A percentile compares a stretch with the other conserved stretches of the same genome.
Evolutionary conservation across 2,888 invertebrate species (phyloP).

Genomic region (Polia nebulosa): DNA sequence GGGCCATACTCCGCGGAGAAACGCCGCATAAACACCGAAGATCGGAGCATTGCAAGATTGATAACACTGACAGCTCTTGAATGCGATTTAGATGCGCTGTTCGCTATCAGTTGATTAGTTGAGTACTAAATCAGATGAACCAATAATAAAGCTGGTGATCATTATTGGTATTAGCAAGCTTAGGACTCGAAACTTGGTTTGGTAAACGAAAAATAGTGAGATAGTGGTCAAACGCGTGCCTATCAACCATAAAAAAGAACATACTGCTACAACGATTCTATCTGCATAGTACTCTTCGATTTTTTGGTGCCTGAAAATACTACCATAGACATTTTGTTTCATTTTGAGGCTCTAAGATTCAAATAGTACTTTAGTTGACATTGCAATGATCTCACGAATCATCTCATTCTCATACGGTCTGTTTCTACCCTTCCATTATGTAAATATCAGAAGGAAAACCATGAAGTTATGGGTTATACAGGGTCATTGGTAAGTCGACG

Average conservation of each 20-base stretch:
- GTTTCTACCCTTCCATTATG: slow-evolving; percentile 71
- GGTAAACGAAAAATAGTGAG: no score
- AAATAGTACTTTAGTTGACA: neutral
- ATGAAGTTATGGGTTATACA: slow-evolving; percentile 64
- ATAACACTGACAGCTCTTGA: neutral
- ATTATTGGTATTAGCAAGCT: no score
- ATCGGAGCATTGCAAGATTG: no score
- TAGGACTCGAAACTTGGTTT: no score
- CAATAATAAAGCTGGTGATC: neutral
- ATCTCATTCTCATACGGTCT: slow-evolving; percentile 74
- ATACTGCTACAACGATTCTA: no score
- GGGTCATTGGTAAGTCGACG: no score
- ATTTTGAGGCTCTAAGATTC: neutral
- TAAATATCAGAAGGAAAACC: slow-evolving; percentile 70
- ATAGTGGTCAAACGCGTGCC: no score
- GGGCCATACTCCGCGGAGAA: no score
- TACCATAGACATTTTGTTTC: neutral
- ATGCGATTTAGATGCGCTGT: neutral
- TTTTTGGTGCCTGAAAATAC: neutral
- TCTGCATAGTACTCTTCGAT: neutral
- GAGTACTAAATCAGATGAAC: neutral
- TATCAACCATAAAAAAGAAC: no score
- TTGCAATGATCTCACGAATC: slow-evolving; percentile 74
- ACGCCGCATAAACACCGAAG: no score
- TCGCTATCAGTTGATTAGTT: no score